Evolutionary conservation across 2,113 vertebrate species (phyloP).

Genomic region (Mastomys natalensis): DNA sequence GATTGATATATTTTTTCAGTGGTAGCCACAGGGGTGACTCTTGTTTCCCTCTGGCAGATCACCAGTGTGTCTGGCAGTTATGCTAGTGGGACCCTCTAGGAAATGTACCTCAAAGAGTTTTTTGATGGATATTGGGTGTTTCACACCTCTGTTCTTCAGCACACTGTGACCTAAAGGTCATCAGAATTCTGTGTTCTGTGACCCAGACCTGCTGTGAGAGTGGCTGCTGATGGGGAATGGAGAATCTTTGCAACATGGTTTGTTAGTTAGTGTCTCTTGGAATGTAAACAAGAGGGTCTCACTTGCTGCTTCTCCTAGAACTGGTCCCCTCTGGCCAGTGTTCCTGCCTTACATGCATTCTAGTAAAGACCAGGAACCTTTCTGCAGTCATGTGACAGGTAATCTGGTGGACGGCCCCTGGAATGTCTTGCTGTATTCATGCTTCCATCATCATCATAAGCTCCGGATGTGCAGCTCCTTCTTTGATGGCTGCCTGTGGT

Average conservation of each 20-base stretch:
- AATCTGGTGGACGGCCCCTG: background rate
- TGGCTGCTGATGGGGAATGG: background rate
- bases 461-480: background rate
- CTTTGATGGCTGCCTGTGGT: background rate
- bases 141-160: background rate
- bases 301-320: background rate
- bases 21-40: no score
- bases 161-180: background rate
- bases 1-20: background rate
- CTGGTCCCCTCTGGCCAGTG: background rate
- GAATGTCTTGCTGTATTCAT: no score
- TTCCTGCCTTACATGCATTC: background rate
- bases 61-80: background rate
- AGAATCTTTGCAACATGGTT: background rate
- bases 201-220: accelerated
- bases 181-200: background rate
- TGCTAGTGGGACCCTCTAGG: accelerated
- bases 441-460: background rate
- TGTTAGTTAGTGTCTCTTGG: background rate
- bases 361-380: background rate
- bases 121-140: background rate
- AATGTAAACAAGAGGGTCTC: background rate
- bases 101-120: background rate
- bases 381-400: accelerated
- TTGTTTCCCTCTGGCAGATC: background rate